Percentiles rank a stretch among this genome's conserved stretches.
phyloP scores from a whole-genome alignment of 2,113 vertebrate genomes.

The Pedetes capensis region DNA sequence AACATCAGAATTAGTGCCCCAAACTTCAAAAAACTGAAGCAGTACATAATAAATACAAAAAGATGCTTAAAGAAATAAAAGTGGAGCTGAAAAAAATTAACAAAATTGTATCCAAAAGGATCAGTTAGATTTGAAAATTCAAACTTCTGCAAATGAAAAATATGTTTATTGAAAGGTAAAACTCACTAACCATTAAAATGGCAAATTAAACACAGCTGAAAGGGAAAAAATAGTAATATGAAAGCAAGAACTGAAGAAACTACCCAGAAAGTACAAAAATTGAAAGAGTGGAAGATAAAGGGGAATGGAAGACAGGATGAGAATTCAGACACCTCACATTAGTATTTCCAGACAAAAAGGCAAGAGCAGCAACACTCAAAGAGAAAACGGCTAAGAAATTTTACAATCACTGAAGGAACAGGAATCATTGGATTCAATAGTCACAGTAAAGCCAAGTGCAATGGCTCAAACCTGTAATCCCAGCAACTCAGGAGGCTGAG shows the following conservation, averaged over 20 bases:
- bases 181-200: not conserved
- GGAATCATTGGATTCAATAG: no score
- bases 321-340: not conserved
- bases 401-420: no score
- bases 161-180: not conserved
- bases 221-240: not conserved
- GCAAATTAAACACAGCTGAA: not conserved
- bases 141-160: not conserved
- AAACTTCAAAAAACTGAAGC: not conserved
- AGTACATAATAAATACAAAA: not conserved
- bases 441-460: no score
- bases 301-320: not conserved
- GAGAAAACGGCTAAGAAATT: not conserved
- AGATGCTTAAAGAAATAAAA: not conserved
- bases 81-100: not conserved
- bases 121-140: not conserved
- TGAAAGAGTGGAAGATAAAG: not conserved
- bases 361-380: not conserved
- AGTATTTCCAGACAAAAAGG: not conserved
- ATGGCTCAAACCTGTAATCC: no score
- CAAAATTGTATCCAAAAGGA: not conserved
- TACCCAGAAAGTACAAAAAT: not conserved
- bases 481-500: no score
- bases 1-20: not conserved
- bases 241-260: not conserved